Evolutionary conservation across 2,797 vertebrate species (phyloP), one percentile per base, ranked within the genome.

Genomic region (Brachyrhaphis roseni): DNA sequence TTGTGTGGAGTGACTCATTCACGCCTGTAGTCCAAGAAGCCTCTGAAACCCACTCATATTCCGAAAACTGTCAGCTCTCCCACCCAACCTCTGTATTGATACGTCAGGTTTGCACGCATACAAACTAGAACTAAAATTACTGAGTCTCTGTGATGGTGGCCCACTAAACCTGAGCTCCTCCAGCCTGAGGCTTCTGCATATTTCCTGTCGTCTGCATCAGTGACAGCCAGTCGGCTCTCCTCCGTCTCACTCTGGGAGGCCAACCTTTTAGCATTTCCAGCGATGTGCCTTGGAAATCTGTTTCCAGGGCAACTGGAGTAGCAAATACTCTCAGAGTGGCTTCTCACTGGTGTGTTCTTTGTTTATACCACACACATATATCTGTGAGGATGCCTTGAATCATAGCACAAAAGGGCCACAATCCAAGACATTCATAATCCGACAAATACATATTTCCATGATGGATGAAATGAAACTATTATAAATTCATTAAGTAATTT

Each of bases 301-400:
- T 96, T 96, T 96, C 96, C 95, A 96, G 93, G 96, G 95, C 93
- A 96, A 96, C 96, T 87, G 51, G 92, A 90, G 93, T 91, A 94
- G 93, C 95, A 92, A 93, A 94, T 95, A 91, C 86, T 94, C 93
- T 90, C 92, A 92, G 90, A 84, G 90, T 76, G 89, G 92, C 90
- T 89, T 91, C 82, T 94, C 45, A 82, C 89, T 86, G 86, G 85
- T 87, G 92, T 87, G 82, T 84, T 91, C 85, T 94, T 95, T 95
- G 94, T 95, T 95, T 93, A 93, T 87, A 95, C 85, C 91, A 89
- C 91, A 89, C 77, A 89, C 87, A 89, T 88, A 91, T 88, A 91
- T 93, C 72, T 77, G 79, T 68, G 83, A 90, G 86, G 82, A 87
- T 84, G 77, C 8, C 49, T 26, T 53, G 49, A 53, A 51, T 51